Conservation (phyloP, 2,113 vertebrate genomes). For the Mirounga angustirostris region DNA sequence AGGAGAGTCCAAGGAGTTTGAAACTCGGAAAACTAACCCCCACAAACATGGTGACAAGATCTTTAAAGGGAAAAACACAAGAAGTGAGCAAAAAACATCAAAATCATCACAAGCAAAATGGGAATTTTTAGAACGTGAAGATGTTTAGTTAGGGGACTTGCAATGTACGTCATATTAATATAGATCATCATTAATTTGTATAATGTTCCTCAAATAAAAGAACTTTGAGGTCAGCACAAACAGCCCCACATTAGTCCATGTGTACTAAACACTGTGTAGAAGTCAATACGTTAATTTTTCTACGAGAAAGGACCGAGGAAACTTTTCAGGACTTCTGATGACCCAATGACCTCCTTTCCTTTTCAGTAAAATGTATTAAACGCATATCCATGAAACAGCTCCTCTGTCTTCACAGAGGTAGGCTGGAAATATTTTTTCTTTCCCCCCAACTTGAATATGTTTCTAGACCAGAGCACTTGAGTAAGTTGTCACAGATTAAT, state of each 20-base stretch:
- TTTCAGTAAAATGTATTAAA: conserved; percentile 39
- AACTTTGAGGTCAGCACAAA: not conserved
- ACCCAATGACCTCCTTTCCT: not conserved
- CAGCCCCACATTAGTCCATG: rapidly evolving
- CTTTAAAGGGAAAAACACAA: conserved; percentile 66
- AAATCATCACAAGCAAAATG: conserved; percentile 5
- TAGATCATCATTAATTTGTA: not conserved
- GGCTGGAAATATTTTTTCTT: not conserved
- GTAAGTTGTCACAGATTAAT: not conserved
- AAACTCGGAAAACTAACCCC: conserved; percentile 67
- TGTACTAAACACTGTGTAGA: not conserved
- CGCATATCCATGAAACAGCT: not conserved
- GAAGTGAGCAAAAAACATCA: conserved; percentile 57
- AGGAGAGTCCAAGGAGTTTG: conserved; percentile 69
- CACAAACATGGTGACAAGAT: conserved; percentile 66
- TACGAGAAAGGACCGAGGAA: not conserved
- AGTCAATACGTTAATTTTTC: not conserved
- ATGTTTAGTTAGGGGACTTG: not conserved
- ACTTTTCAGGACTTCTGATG: not conserved
- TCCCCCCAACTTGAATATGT: not conserved
- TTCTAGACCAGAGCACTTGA: not conserved
- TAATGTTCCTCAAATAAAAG: not conserved
- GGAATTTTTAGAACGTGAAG: not conserved
- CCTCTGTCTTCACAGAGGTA: not conserved
- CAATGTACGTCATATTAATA: not conserved